phyloP scores from a whole-genome alignment of 2,888 invertebrate species.

The Chesias legatella region DNA sequence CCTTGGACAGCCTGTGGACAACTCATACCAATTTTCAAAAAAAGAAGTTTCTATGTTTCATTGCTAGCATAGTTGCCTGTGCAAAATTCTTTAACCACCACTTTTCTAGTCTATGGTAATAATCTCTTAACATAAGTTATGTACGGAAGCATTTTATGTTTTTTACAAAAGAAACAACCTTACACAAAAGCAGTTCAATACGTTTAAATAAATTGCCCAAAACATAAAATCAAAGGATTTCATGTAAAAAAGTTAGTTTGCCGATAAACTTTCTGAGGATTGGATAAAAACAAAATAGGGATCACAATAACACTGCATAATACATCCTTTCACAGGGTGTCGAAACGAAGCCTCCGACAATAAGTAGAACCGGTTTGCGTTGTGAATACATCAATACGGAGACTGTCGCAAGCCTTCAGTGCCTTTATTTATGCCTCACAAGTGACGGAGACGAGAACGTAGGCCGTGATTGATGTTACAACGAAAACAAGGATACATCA shows the following conservation, averaged over 20 bases:
- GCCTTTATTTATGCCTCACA: slow-evolving; percentile 60
- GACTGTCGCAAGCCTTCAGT: slow-evolving; percentile 57
- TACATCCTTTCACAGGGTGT: slow-evolving; percentile 34
- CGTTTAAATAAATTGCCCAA: too few species aligned
- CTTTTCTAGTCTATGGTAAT: too few species aligned
- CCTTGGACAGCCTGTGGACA: too few species aligned
- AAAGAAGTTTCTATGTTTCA: too few species aligned
- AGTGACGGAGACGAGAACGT: slow-evolving; percentile 56
- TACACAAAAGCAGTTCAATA: too few species aligned
- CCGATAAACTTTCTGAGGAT: slow-evolving; percentile 10
- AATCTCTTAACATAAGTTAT: too few species aligned
- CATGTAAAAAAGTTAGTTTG: neutral
- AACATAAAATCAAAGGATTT: too few species aligned
- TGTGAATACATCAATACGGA: slow-evolving; percentile 62
- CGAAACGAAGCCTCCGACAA: slow-evolving; percentile 48
- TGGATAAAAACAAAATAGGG: slow-evolving; percentile 21
- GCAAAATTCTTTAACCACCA: too few species aligned
- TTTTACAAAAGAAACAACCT: too few species aligned
- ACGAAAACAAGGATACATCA: slow-evolving; percentile 55
- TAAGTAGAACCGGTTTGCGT: slow-evolving; percentile 51
- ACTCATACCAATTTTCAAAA: too few species aligned
- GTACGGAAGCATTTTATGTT: too few species aligned
- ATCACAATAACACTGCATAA: slow-evolving; percentile 26
- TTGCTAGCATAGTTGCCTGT: too few species aligned
- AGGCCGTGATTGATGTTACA: slow-evolving; percentile 62